Percentiles rank a stretch among this genome's conserved stretches.
phyloP scores from a whole-genome alignment of 2,113 vertebrate species.

The Pelvicachromis taeniatus region DNA sequence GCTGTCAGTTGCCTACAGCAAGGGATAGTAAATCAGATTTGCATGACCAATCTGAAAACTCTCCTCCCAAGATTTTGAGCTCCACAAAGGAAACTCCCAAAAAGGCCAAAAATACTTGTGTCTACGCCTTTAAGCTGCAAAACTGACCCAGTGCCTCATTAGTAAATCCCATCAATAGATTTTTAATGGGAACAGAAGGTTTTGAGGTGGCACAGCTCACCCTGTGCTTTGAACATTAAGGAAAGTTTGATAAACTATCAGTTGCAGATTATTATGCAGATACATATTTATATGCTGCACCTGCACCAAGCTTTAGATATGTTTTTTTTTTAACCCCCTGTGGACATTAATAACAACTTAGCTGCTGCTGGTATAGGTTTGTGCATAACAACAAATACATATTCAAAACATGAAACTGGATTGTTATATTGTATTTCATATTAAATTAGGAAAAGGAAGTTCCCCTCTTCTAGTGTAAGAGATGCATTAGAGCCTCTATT shows the following conservation, averaged over 20 bases:
- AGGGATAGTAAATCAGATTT: background rate
- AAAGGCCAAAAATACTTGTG: background rate
- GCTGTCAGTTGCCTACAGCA: background rate
- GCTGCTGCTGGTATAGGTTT: background rate
- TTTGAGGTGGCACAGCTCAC: background rate
- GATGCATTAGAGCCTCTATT: background rate
- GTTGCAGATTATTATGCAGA: background rate
- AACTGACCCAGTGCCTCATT: background rate
- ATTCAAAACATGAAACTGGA: background rate
- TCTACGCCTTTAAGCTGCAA: background rate
- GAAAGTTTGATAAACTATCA: background rate
- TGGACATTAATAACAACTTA: background rate
- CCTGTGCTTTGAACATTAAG: too few species aligned
- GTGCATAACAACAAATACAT: background rate
- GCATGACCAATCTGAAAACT: background rate
- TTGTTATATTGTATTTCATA: background rate
- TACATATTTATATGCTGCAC: background rate
- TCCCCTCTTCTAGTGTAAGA: background rate
- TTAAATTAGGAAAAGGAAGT: background rate
- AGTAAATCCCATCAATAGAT: background rate
- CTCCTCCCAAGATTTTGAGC: background rate
- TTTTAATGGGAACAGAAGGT: background rate
- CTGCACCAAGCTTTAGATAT: background rate
- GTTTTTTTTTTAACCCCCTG: background rate
- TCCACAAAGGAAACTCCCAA: background rate